Base-by-base conservation (phyloP, 2,113 vertebrate genomes). In the Zosterops lateralis region DNA sequence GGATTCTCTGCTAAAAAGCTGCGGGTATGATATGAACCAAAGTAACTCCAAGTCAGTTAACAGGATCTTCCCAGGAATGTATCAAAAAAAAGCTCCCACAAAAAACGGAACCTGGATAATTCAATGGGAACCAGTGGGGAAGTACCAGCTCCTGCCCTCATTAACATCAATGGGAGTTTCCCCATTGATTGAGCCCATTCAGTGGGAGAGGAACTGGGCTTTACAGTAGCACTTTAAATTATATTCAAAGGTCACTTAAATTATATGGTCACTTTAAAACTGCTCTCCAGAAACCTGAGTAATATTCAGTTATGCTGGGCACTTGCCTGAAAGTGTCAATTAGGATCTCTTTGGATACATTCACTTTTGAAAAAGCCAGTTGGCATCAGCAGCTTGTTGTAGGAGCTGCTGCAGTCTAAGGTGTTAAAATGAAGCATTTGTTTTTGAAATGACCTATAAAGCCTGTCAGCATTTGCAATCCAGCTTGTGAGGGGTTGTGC, bases 401-500 rank as follows among this genome's bases (percentile, higher is more conserved):
- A 95, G 67, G 57, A 65, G n/a, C 83, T 86, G 92, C 90, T 83
- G 76, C 80, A 81, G 90, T 80, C 78, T 85, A 94, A 96, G 92
- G 90, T 91, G 91, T 51, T 96, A 94, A 92, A 96, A 95, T 77
- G 90, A 95, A 92, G 95, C 95, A 96, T 97, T 97, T 96, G 95
- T 95, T 97, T 95, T 95, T 95, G 84, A 96, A 96, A 95, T 96
- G 93, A 96, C 92, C 94, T 94, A 94, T 95, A 96, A 96, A 97
- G 94, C 91, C 91, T 96, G 93, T 96, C 89, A 96, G 79, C 81
- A 62, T 95, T 96, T 81, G 91, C 94, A 91, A 64, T 85, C 92
- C 83, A 56, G 84, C 86, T 89, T 48, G 83, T 0, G 14, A 90
- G 90, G 0, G 16, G 44, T n/a, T 91, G 76, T 92, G 71, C 83